A percentile compares a stretch with the other conserved stretches of the same genome.
These are phyloP conservation scores for Ambastaia sidthimunki DNA, from an alignment of 2,797 vertebrate species.

Conservation along the genomic window DNA sequence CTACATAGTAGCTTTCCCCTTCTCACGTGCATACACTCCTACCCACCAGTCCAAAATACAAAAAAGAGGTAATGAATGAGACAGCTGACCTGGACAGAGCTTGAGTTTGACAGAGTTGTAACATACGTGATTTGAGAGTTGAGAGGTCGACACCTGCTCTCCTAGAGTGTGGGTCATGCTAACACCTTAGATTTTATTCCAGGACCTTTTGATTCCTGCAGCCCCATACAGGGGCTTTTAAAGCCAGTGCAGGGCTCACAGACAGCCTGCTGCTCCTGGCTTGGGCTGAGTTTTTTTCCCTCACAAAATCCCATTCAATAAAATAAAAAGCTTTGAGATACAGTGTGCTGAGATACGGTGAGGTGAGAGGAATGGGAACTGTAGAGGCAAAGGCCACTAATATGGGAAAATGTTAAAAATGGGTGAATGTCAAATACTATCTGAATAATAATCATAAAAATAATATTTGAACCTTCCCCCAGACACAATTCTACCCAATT, in stretches of 20 bases:
- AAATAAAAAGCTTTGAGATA: conserved; percentile 32
- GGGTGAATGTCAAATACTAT: not conserved
- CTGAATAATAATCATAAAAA: no score
- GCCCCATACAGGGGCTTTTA: conserved; percentile 6
- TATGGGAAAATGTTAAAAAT: not conserved
- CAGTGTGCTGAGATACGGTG: conserved; percentile 15
- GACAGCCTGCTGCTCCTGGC: conserved; percentile 32
- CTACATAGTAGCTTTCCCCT: conserved; percentile 1
- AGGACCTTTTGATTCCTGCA: conserved; percentile 25
- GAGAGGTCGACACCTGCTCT: conserved; percentile 10
- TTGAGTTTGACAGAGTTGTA: not conserved
- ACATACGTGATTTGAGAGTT: conserved; percentile 2
- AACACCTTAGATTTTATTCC: conserved; percentile 35
- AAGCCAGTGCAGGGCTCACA: not conserved
- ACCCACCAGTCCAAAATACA: conserved; percentile 15
- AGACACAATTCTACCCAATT: no score
- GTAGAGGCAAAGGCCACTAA: conserved; percentile 16
- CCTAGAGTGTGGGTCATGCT: conserved; percentile 1
- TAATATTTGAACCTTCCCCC: no score
- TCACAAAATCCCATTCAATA: conserved; percentile 41
- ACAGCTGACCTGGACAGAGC: not conserved
- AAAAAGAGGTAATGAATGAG: conserved; percentile 28
- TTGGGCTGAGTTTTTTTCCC: conserved; percentile 21
- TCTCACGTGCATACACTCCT: conserved; percentile 24
- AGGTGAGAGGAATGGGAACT: conserved; percentile 23